Base-by-base conservation (phyloP, 1,140 invertebrate species). In the Conus betulinus region DNA sequence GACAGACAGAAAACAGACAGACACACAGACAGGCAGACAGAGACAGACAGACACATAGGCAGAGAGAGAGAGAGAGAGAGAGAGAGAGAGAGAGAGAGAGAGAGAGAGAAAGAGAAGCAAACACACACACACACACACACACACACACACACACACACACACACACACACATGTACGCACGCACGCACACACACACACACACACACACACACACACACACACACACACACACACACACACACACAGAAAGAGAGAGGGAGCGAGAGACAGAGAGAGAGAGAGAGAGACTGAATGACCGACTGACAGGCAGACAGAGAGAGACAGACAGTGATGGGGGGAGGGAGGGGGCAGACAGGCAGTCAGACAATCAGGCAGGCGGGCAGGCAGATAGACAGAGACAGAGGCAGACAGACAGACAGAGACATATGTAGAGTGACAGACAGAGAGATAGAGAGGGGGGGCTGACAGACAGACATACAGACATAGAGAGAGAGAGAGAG, bases 31-130 rank as follows among this genome's bases (percentile, higher is more conserved):
- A 71, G 67, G 20, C 11, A 71, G 67, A 23, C 11, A 71, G 67
- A 71, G 67, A 71, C 3, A 71, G 67, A 71, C 11, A 71, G 67
- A 71, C 11, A 71, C 11, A 3, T 7, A 71, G 67, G 20, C 8
- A 71, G 67, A 71, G 67, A 71, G 67, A 71, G 67, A 71, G 67
- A 71, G 67, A 71, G 67, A 71, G 67, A 71, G 67, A 71, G 67
- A 71, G 67, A 71, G 67, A 71, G 67, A 71, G 67, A 10, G 67
- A 71, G 67, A 10, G 67, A 10, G 67, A 71, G 67, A 71, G 67
- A 71, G 8, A 71, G 67, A 71, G 67, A 71, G 67, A 71, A 7
- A 71, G 67, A 71, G 67, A 71, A 20, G 0, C 67, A 20, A 7
- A 51, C 76, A 39, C 76, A 27, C 76, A 78, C 25, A 78, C n/a